Evolutionary conservation across 2,797 vertebrate species (phyloP).

Genomic region (Chaunax sp.): DNA sequence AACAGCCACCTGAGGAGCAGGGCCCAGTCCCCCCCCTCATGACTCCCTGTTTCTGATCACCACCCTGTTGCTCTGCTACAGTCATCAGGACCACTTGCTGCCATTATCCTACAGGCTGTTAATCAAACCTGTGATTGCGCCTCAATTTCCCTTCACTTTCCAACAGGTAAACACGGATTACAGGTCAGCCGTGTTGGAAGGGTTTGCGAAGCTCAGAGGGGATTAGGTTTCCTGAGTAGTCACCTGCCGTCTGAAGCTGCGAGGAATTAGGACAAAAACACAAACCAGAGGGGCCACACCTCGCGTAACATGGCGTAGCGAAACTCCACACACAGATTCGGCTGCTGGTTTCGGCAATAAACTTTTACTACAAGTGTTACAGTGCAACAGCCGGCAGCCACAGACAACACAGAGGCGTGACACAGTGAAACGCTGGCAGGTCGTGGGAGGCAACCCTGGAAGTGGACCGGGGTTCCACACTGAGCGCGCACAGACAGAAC

Average conservation of each 20-base stretch:
- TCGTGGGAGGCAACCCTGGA: background rate
- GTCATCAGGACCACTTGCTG: constrained; percentile 4
- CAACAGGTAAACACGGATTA: constrained; percentile 71
- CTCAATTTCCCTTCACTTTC: constrained; percentile 20
- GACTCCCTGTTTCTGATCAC: constrained; percentile 3
- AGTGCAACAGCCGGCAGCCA: background rate
- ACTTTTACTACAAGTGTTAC: constrained; percentile 58
- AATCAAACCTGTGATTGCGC: constrained; percentile 23
- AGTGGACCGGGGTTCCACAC: background rate
- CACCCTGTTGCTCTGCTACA: constrained; percentile 68
- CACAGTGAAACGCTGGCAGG: background rate
- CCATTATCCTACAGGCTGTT: background rate
- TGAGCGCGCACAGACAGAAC: no score
- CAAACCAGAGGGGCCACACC: constrained; percentile 71
- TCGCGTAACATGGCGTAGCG: constrained; percentile 45
- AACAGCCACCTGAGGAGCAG: constrained; percentile 32
- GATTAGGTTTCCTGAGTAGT: constrained; percentile 68
- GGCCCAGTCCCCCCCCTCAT: background rate
- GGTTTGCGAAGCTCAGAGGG: constrained; percentile 61
- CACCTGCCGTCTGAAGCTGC: constrained; percentile 71
- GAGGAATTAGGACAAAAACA: constrained; percentile 53
- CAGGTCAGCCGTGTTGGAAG: constrained; percentile 49
- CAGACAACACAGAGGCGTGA: constrained; percentile 12
- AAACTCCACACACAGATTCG: constrained; percentile 19
- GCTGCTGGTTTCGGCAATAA: constrained; percentile 19